Percentiles rank a stretch among this genome's conserved stretches.
Conservation (phyloP, 2,888 invertebrate species). For the Erpobdella octoculata region DNA sequence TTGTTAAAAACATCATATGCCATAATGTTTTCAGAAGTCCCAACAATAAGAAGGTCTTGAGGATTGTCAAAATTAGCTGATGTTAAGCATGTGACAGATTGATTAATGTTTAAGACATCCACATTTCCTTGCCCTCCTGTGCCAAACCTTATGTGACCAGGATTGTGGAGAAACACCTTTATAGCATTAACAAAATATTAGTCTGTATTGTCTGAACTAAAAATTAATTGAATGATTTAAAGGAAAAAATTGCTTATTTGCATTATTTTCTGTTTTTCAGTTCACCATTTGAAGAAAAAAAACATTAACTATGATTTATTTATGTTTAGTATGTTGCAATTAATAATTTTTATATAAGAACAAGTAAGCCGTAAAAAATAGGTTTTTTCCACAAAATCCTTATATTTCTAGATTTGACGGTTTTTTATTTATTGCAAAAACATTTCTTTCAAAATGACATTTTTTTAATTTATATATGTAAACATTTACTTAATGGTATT, state of each 20-base stretch:
- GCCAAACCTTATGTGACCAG: constrained; percentile 55
- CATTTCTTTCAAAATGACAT: no score
- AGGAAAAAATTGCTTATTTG: no score
- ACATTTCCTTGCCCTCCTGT: constrained; percentile 51
- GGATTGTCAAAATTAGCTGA: constrained; percentile 34
- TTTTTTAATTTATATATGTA: no score
- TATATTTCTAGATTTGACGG: no score
- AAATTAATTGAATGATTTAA: no score
- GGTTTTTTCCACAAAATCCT: no score
- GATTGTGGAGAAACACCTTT: constrained; percentile 75
- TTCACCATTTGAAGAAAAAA: no score
- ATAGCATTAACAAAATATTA: not conserved
- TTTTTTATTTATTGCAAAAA: no score
- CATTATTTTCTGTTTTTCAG: no score
- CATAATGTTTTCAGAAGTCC: constrained; percentile 66
- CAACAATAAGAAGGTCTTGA: constrained; percentile 71
- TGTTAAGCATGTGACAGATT: constrained; percentile 47
- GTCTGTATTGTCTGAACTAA: not conserved
- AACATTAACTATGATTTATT: not conserved
- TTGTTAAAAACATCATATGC: constrained; percentile 87
- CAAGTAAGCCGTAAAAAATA: no score
- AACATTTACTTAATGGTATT: no score
- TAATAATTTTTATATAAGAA: no score
- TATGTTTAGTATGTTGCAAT: not conserved
- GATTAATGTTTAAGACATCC: constrained; percentile 68